phyloP scores from a whole-genome alignment of 2,888 invertebrate species.

The Cephalotes varians region DNA sequence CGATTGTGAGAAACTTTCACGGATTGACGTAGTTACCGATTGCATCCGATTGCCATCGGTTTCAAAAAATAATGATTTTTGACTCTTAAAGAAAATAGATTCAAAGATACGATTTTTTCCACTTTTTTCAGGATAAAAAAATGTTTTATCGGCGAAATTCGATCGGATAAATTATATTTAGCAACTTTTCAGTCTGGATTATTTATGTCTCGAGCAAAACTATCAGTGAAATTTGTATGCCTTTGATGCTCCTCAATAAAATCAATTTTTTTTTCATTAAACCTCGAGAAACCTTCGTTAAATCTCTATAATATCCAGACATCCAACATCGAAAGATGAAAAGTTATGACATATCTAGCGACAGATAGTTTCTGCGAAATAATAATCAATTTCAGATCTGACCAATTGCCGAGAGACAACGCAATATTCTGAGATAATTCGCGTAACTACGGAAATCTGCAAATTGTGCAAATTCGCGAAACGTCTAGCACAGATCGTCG shows the following conservation, averaged over 20 bases:
- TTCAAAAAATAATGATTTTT: neutral
- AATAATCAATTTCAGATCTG: slow-evolving; percentile 15
- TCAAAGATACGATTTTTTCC: neutral
- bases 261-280: neutral
- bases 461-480: slow-evolving; percentile 22
- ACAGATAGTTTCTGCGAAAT: neutral
- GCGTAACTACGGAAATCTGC: neutral
- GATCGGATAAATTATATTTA: neutral
- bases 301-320: neutral
- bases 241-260: neutral
- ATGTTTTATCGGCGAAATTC: neutral
- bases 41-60: neutral
- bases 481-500: neutral
- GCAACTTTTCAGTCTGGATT: neutral
- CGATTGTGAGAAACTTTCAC: slow-evolving; percentile 40
- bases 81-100: neutral
- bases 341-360: neutral
- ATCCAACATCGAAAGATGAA: neutral
- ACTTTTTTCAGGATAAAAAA: neutral
- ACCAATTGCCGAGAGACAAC: slow-evolving; percentile 19
- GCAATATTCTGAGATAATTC: neutral
- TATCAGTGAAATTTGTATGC: neutral
- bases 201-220: neutral
- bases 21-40: neutral
- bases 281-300: neutral